Conservation (phyloP, 2,113 vertebrate genomes). For the Peromyscus maniculatus region DNA sequence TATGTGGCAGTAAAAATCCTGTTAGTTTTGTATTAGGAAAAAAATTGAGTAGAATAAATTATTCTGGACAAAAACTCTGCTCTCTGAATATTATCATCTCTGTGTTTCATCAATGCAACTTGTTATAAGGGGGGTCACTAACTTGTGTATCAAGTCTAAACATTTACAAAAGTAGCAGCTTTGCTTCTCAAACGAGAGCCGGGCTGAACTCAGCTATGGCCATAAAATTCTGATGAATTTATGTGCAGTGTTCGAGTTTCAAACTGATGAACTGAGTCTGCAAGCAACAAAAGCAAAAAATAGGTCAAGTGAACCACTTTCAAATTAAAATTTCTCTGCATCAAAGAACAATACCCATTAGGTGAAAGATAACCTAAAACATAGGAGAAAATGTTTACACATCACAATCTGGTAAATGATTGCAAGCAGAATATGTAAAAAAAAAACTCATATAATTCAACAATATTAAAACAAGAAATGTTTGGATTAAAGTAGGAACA, state of each 20-base stretch:
- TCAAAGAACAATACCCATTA: background rate
- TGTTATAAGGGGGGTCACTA: background rate
- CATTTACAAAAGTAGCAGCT: slow-evolving; percentile 4
- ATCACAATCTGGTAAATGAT: background rate
- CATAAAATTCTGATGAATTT: background rate
- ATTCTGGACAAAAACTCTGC: background rate
- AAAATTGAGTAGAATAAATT: slow-evolving; percentile 37
- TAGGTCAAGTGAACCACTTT: background rate
- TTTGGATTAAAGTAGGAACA: background rate
- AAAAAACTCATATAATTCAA: background rate
- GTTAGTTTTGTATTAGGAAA: slow-evolving; percentile 10
- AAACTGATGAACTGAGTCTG: background rate
- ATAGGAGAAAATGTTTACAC: background rate
- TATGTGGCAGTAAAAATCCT: background rate
- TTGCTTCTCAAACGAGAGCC: background rate
- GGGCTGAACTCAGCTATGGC: background rate
- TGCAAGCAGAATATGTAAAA: background rate
- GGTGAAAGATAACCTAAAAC: background rate
- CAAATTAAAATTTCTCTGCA: background rate
- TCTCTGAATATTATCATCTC: background rate
- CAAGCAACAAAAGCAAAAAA: background rate
- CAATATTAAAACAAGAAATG: background rate
- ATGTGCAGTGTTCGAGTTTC: background rate
- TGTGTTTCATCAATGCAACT: background rate
- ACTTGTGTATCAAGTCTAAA: background rate